Conservation (phyloP, 2,888 invertebrate species). For the Cryptophagus acutangulus region DNA sequence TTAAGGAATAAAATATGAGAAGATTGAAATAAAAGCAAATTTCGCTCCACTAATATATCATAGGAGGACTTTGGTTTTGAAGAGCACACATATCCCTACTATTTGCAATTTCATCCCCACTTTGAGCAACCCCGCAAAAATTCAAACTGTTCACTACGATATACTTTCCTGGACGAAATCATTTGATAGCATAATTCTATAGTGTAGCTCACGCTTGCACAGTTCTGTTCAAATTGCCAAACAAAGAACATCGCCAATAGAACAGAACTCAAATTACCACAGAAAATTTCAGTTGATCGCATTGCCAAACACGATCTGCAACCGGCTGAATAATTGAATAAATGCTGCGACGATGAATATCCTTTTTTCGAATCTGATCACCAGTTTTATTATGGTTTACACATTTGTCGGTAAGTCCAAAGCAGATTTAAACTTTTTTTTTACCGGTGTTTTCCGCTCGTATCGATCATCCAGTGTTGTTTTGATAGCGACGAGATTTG, state of each 20-base stretch:
- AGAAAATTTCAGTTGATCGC: not conserved
- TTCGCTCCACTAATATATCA: not conserved
- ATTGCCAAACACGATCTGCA: not conserved
- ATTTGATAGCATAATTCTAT: slow-evolving; percentile 6
- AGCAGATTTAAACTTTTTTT: not conserved
- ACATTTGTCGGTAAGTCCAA: slow-evolving; percentile 5
- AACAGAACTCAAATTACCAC: slow-evolving; percentile 8
- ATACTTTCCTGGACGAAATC: slow-evolving; percentile 21
- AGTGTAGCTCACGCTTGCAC: slow-evolving; percentile 16
- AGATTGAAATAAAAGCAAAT: not conserved
- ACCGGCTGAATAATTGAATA: not conserved
- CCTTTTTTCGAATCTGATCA: not conserved
- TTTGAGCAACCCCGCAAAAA: slow-evolving; percentile 7
- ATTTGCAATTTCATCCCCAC: slow-evolving; percentile 7
- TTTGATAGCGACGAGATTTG: no score
- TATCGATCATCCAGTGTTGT: no score
- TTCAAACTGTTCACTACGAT: slow-evolving; percentile 7
- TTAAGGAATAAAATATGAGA: no score
- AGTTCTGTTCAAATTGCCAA: slow-evolving; percentile 22
- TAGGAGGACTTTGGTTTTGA: not conserved
- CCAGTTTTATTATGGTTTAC: slow-evolving; percentile 1
- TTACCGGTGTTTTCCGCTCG: not conserved
- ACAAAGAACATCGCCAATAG: slow-evolving; percentile 15
- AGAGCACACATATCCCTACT: slow-evolving; percentile 4
- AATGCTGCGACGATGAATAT: slow-evolving; percentile 5